These are phyloP conservation scores for Drosophila arawakana DNA, from an alignment of 1,140 invertebrate species.

Conservation along the genomic window DNA sequence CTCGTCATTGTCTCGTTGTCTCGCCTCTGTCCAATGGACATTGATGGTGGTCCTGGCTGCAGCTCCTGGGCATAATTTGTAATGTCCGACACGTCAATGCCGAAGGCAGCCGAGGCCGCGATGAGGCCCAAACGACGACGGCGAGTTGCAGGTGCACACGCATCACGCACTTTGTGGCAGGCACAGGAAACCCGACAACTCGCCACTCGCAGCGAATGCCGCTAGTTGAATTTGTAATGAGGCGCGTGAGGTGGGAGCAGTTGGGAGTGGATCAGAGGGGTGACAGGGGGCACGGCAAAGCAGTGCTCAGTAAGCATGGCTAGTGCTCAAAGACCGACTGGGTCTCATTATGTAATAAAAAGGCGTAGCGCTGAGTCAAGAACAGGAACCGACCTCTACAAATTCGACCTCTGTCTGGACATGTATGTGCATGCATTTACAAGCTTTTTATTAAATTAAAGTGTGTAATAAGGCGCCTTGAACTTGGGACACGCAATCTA, in stretches of 20 bases:
- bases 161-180: constrained; percentile 66
- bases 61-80: constrained; percentile 77
- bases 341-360: constrained; percentile 78
- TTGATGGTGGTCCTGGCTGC: constrained; percentile 70
- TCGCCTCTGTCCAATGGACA: constrained; percentile 50
- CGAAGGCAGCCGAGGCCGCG: constrained; percentile 17
- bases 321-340: constrained; percentile 34
- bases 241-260: constrained; percentile 15
- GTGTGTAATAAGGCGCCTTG: constrained; percentile 78
- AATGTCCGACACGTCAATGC: constrained; percentile 76
- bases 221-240: constrained; percentile 76
- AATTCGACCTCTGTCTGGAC: background rate
- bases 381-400: constrained; percentile 16
- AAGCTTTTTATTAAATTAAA: constrained; percentile 82
- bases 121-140: too few relatives aligned
- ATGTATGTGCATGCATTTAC: constrained; percentile 75
- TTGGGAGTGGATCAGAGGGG: background rate
- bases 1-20: constrained; percentile 64
- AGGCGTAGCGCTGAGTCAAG: constrained; percentile 58
- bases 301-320: constrained; percentile 39
- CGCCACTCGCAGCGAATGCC: constrained; percentile 19
- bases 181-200: constrained; percentile 61
- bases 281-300: background rate
- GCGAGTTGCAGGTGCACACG: constrained; percentile 62
- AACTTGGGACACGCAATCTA: constrained; percentile 66